Percentiles rank a stretch among this genome's conserved stretches.
phyloP scores from a whole-genome alignment of 1,140 invertebrate species.

The Pseudachorutes palmiensis region DNA sequence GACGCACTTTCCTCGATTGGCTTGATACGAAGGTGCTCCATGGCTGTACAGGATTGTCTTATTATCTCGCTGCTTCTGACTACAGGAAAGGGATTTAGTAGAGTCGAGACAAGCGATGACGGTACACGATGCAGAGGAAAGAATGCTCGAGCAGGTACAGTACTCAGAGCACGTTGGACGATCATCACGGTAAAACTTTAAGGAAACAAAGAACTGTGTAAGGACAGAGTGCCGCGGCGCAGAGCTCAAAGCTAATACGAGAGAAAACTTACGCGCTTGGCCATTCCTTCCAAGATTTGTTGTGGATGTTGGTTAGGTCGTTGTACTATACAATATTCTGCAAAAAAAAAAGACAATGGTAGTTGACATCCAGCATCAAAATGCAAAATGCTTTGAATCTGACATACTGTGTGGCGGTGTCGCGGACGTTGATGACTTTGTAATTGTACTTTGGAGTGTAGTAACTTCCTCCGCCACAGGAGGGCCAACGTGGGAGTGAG shows the following conservation, averaged over 20 bases:
- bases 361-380: neutral
- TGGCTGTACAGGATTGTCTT: slow-evolving; percentile 65
- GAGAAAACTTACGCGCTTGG: slow-evolving; percentile 60
- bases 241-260: neutral
- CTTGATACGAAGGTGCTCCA: slow-evolving; percentile 76
- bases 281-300: slow-evolving; percentile 62
- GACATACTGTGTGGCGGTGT: slow-evolving; percentile 41
- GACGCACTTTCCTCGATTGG: slow-evolving; percentile 73
- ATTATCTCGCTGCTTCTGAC: slow-evolving; percentile 60
- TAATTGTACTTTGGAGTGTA: slow-evolving; percentile 31
- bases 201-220: slow-evolving; percentile 31
- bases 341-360: slow-evolving; percentile 38
- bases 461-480: slow-evolving; percentile 27
- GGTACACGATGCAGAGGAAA: slow-evolving; percentile 65
- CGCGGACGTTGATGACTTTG: slow-evolving; percentile 30
- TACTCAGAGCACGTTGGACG: slow-evolving; percentile 73
- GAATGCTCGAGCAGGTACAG: slow-evolving; percentile 62
- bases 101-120: slow-evolving; percentile 55
- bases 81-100: slow-evolving; percentile 70
- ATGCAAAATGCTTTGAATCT: neutral
- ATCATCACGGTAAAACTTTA: slow-evolving; percentile 72
- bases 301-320: slow-evolving; percentile 63
- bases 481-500: neutral
- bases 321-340: slow-evolving; percentile 70
- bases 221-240: neutral